Evolutionary conservation across 2,888 invertebrate species (phyloP).

Genomic region (Taphrorychus bicolor): DNA sequence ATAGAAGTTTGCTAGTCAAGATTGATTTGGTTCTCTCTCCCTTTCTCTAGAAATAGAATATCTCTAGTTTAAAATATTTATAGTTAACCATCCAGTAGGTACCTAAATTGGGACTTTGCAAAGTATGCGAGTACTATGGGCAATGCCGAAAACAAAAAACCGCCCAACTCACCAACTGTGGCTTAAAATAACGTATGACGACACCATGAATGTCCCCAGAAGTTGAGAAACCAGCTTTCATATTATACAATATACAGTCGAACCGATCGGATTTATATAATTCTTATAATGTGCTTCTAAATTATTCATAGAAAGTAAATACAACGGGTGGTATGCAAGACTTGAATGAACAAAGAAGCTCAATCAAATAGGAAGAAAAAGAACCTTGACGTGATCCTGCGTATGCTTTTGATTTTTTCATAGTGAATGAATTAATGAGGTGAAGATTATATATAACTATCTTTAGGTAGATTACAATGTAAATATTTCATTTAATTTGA

Average conservation of each 20-base stretch:
- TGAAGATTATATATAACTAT: too few relatives aligned
- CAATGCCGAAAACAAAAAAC: too few relatives aligned
- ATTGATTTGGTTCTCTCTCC: too few relatives aligned
- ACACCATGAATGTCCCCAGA: neutral
- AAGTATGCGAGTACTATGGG: too few relatives aligned
- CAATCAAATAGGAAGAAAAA: slow-evolving; percentile 9
- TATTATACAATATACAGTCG: slow-evolving; percentile 15
- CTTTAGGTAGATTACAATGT: too few relatives aligned
- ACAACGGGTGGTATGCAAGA: slow-evolving; percentile 3
- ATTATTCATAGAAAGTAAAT: slow-evolving; percentile 26
- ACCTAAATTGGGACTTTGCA: too few relatives aligned
- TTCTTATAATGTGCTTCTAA: slow-evolving; percentile 17
- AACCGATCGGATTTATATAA: slow-evolving; percentile 21
- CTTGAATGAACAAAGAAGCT: slow-evolving; percentile 19
- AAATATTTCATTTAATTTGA: too few relatives aligned
- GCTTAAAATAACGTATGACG: neutral
- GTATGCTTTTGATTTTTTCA: neutral
- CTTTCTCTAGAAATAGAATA: too few relatives aligned
- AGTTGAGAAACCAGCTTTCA: slow-evolving; percentile 17
- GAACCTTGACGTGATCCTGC: slow-evolving; percentile 12
- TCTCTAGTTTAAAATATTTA: too few relatives aligned
- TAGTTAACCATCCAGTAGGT: too few relatives aligned
- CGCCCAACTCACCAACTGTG: neutral
- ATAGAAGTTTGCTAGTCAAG: too few relatives aligned
- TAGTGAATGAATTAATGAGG: neutral